These are phyloP conservation scores for Caenorhabditis sulstoni DNA, from an alignment of 2,888 invertebrate genomes.

Conservation along the genomic window DNA sequence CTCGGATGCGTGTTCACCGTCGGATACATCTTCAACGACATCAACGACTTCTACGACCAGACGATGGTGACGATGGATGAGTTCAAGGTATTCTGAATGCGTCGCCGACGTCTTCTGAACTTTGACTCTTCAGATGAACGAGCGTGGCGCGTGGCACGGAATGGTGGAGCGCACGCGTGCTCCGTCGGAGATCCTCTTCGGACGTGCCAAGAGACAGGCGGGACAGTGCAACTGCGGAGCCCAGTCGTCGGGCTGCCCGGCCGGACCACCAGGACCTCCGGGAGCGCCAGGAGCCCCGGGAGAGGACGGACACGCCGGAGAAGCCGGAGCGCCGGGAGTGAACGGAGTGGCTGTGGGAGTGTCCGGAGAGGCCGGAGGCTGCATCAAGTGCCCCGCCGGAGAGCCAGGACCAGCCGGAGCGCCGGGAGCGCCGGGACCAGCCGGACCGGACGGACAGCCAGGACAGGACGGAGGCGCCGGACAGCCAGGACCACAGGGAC, in stretches of 20 bases:
- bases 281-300: conserved; percentile 68
- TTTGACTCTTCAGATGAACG: conserved; percentile 30
- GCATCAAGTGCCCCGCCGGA: conserved; percentile 64
- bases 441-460: conserved; percentile 62
- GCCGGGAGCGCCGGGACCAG: conserved; percentile 62
- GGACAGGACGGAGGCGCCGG: conserved; percentile 65
- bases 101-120: neutral
- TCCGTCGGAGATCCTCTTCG: conserved; percentile 51
- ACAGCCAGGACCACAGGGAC: conserved; percentile 66
- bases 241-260: conserved; percentile 62
- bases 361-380: conserved; percentile 20
- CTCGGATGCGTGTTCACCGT: conserved; percentile 51
- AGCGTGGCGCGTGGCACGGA: conserved; percentile 51
- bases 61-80: conserved; percentile 51
- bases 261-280: conserved; percentile 71
- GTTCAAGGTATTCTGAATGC: conserved; percentile 34
- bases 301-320: conserved; percentile 71
- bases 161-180: conserved; percentile 52
- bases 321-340: conserved; percentile 66
- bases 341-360: conserved; percentile 41
- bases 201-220: conserved; percentile 50
- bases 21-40: conserved; percentile 53
- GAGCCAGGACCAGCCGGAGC: conserved; percentile 64
- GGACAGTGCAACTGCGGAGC: conserved; percentile 58
- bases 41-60: conserved; percentile 49